Evolutionary conservation across 2,797 vertebrate species (phyloP).

Genomic region (Dendrocincla tyrannina): DNA sequence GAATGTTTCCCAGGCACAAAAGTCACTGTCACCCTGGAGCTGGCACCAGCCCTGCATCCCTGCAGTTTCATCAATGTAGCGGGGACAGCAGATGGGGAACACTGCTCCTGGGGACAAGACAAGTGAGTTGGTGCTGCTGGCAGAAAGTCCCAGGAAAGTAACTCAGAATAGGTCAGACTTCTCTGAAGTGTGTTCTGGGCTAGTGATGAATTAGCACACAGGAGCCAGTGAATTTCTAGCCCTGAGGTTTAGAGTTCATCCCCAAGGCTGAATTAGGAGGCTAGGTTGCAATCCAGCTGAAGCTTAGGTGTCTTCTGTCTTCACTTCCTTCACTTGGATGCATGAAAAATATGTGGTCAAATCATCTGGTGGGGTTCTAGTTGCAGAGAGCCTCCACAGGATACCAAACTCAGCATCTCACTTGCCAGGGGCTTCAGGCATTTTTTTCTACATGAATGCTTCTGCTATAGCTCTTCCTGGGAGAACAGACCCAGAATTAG

Average conservation of each 20-base stretch:
- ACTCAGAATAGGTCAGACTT: not conserved
- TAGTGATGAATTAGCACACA: not conserved
- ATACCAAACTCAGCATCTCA: not conserved
- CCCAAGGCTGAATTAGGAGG: not conserved
- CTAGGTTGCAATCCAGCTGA: not conserved
- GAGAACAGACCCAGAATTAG: not conserved
- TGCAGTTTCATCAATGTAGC: not conserved
- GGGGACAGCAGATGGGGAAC: not conserved
- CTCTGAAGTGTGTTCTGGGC: not conserved
- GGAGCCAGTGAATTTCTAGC: not conserved
- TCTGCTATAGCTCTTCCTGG: not conserved
- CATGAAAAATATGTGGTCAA: not conserved
- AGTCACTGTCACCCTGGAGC: not conserved
- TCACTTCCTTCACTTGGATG: not conserved
- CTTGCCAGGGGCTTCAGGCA: accelerated
- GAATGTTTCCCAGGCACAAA: not conserved
- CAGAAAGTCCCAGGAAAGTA: not conserved
- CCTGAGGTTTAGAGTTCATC: not conserved
- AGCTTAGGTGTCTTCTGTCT: not conserved
- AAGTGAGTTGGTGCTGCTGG: not conserved
- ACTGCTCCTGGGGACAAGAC: not conserved
- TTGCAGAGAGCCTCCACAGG: not conserved
- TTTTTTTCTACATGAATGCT: not conserved
- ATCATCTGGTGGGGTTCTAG: not conserved
- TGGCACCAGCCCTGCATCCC: not conserved